A percentile compares a stretch with the other conserved stretches of the same genome.
phyloP scores from a whole-genome alignment of 2,113 vertebrate species.

The Dasypus novemcinctus region DNA sequence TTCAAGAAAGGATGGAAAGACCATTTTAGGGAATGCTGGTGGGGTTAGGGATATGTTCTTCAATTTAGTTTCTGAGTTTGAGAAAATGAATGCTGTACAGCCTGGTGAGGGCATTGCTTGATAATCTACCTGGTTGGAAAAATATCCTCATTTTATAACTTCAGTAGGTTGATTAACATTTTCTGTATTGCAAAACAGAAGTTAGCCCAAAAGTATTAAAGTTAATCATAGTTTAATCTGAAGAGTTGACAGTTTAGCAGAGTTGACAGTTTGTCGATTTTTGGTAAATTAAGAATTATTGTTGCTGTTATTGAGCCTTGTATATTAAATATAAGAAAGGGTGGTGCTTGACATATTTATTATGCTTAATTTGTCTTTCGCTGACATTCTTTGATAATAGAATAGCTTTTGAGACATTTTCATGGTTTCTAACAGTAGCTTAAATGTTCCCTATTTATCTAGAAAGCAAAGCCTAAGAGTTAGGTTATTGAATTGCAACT shows the following conservation, averaged over 20 bases:
- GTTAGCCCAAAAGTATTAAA: constrained; percentile 48
- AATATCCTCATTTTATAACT: not conserved
- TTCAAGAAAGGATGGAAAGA: not conserved
- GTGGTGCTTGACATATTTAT: constrained; percentile 28
- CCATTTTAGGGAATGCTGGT: not conserved
- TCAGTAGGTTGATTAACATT: not conserved
- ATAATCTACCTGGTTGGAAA: constrained; percentile 34
- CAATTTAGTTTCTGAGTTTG: constrained; percentile 3
- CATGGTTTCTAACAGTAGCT: not conserved
- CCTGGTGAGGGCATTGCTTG: not conserved
- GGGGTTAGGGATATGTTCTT: not conserved
- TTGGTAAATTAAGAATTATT: not conserved
- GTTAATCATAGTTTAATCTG: constrained; percentile 7
- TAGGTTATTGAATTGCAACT: constrained; percentile 30
- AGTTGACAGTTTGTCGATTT: not conserved
- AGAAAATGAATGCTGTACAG: not conserved
- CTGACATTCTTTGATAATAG: constrained; percentile 17
- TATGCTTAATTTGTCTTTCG: constrained; percentile 14
- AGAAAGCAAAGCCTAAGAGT: constrained; percentile 6
- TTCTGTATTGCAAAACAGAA: constrained; percentile 18
- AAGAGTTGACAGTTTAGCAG: not conserved
- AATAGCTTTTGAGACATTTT: not conserved
- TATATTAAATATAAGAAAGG: constrained; percentile 28
- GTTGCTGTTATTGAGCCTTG: not conserved
- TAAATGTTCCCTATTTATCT: constrained; percentile 24